Evolutionary conservation across 37 sponge, comb jelly and placozoan species (phyloP), one percentile per base, ranked within the genome.

Genomic region (Beroe forskalii): DNA sequence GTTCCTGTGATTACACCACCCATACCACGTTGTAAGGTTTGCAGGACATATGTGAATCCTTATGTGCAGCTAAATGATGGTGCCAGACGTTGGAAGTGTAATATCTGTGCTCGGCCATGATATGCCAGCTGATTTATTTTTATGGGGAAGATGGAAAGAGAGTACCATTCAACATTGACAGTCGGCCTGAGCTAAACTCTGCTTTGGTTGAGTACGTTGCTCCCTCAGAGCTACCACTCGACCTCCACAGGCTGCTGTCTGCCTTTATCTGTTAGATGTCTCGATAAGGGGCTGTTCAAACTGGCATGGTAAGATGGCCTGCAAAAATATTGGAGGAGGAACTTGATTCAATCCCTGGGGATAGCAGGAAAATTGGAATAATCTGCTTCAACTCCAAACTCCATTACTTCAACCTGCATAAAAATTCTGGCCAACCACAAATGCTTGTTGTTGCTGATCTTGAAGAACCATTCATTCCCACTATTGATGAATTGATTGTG

Each of bases 31-130:
- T 98, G 99, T 90, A 90, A 94, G 17, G 91, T 93, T 23, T 98
- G 99, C 67, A 91, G 99, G 22, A 90, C 99, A 24, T 98, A 98
- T 93, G 93, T 98, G 42, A 98, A 96, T 91, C 99, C 99, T 1
- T 98, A 90, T 92, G 95, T 94, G 44, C 32, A 92, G 61, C 93
- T 96, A 37, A 67, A 94, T 12, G 93, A 94, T 89, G 67, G 67
- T 2, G 89, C 93, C 0, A 92, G 95, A 14, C 93, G 95, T 89
- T 98, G 99, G 99, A 91, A 94, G 28, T 98, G 99, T 41, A 98
- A 98, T 91, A 90, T 98, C 24, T 98, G 99, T 90, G 95, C 94
- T 67, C 86, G 99, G 62, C 60, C 93, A 98, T 90, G 92, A 94
- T 33, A 80, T 80, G 86, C 86, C 86, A 23, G 44, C 86, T n/a